Evolutionary conservation across 2,888 invertebrate species (phyloP), one percentile per base, ranked within the genome.

Genomic region (Epicampocera succincta): DNA sequence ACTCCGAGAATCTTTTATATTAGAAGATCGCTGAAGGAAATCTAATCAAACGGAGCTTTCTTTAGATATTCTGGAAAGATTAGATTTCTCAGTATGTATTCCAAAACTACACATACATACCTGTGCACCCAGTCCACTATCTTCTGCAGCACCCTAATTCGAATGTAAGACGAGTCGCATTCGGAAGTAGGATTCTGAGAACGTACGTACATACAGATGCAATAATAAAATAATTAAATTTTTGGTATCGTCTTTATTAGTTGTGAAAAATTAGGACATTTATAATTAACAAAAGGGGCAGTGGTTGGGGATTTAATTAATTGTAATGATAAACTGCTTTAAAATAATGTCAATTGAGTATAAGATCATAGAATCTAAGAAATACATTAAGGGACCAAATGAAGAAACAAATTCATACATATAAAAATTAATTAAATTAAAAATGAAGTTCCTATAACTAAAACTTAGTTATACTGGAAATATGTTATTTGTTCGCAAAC

Each of bases 251-350:
- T 69, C 68, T 40, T 40, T 78, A 48, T 58, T 40, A 54, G 44
- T 63, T 19, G 17, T 65, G 76, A 65, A 78, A 54, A 15, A 46
- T 1, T 48, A 54, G 21, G 33, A 50, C 40, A 63, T 58, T 38
- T 48, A 40, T 25, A 50, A 65, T 58, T 65, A 77, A 81, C 68
- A 65, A 60, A 54, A 44, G 21, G 66, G 81, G 77, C 77, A 77
- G 81, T 81, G 76, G 42, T 44, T 29, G 33, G 8, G 33, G 21
- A 42, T 56, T 61, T 54, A 25, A 38, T 66, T 42, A 21, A 6
- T 33, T 33, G 33, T 33, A 6, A 33, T 9, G 1, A 33, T 33
- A 33, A 33, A 33, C 21, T 46, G 15, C n/a, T 11, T 69, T 33
- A 25, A 40, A 33, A 61, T 9, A 63, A 73, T 73, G 33, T 54